A percentile compares a stretch with the other conserved stretches of the same genome.
Conservation (phyloP, 2,797 vertebrate genomes). For the Syngnathus acus region DNA sequence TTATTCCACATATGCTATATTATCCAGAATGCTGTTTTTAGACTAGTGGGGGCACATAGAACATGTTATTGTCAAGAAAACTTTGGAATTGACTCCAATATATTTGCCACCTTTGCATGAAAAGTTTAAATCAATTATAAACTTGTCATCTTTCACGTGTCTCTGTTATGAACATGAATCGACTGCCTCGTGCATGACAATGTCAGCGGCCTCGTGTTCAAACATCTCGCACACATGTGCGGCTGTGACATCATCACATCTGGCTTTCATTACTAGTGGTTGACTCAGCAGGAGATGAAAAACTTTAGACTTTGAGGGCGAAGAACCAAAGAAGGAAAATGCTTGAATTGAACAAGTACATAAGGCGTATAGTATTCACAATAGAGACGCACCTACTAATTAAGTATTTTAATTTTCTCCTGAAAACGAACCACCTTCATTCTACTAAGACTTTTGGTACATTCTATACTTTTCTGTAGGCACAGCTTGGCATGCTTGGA, state of each 20-base stretch:
- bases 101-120: neutral
- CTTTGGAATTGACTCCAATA: neutral
- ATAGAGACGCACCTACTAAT: neutral
- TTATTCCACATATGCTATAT: no score
- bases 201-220: slow-evolving; percentile 30
- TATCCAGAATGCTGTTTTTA: no score
- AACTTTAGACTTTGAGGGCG: slow-evolving; percentile 16
- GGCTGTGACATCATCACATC: slow-evolving; percentile 65
- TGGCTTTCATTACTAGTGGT: slow-evolving; percentile 51
- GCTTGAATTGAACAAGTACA: neutral
- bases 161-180: slow-evolving; percentile 10
- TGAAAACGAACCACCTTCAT: no score
- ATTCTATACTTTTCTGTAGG: no score
- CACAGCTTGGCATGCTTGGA: no score
- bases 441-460: no score
- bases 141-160: slow-evolving; percentile 13
- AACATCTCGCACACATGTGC: slow-evolving; percentile 35
- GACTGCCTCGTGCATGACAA: slow-evolving; percentile 10
- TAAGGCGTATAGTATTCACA: neutral
- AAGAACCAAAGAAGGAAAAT: slow-evolving; percentile 9
- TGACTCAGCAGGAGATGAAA: slow-evolving; percentile 37
- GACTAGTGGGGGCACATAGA: no score
- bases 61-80: no score
- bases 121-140: neutral
- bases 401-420: no score